A percentile compares a stretch with the other conserved stretches of the same genome.
phyloP scores from a whole-genome alignment of 2,797 vertebrate genomes.

The Apogon talboti region DNA sequence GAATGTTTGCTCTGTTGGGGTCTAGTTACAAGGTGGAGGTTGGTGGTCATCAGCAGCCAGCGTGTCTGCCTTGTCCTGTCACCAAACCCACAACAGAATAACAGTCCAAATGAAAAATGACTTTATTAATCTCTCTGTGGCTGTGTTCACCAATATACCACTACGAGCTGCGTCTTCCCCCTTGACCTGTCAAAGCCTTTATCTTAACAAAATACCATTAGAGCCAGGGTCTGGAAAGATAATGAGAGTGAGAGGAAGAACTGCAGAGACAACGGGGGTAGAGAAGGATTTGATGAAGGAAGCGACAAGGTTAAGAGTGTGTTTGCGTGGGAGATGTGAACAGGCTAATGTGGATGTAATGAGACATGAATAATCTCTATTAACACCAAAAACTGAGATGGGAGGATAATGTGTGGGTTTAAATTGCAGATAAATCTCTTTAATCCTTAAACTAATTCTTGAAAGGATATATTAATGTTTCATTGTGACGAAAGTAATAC shows the following conservation, averaged over 20 bases:
- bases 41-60: constrained; percentile 27
- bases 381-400: background rate
- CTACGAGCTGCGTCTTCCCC: background rate
- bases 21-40: constrained; percentile 66
- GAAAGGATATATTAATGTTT: no score
- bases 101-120: background rate
- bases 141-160: background rate
- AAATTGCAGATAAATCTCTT: background rate
- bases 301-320: background rate
- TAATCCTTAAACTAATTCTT: no score
- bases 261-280: background rate
- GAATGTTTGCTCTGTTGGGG: constrained; percentile 73
- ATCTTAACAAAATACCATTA: constrained; percentile 33
- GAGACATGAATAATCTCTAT: background rate
- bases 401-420: background rate
- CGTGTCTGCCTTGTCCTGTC: constrained; percentile 18
- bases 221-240: constrained; percentile 13
- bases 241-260: constrained; percentile 6
- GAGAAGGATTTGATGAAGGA: constrained; percentile 4
- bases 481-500: no score
- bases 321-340: background rate
- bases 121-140: background rate
- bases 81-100: constrained; percentile 8
- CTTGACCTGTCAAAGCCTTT: constrained; percentile 12
- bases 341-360: background rate